A percentile compares a stretch with the other conserved stretches of the same genome.
Evolutionary conservation across 2,113 vertebrate species (phyloP).

Genomic region (Planiliza haematocheilus): DNA sequence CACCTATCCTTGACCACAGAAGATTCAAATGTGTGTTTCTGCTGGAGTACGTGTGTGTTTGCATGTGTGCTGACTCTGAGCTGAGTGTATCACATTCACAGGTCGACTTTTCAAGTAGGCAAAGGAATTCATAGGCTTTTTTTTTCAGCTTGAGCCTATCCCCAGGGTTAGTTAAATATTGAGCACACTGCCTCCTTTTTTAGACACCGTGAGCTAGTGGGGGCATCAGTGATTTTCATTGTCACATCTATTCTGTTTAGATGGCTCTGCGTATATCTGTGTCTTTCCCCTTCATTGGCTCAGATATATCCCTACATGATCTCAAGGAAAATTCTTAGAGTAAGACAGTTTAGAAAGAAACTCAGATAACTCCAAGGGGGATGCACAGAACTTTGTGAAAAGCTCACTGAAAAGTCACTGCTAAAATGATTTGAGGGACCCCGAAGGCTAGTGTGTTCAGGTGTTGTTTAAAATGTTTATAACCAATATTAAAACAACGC

Average conservation of each 20-base stretch:
- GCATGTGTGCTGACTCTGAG: conserved; percentile 19
- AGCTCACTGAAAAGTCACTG: neutral
- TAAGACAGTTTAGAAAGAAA: conserved; percentile 44
- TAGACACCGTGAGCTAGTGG: conserved; percentile 40
- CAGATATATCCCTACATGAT: conserved; percentile 18
- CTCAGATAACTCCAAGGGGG: conserved; percentile 4
- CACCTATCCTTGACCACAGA: conserved; percentile 38
- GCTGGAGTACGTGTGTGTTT: neutral
- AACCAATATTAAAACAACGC: neutral
- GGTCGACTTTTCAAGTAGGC: conserved; percentile 58
- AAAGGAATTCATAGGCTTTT: conserved; percentile 31
- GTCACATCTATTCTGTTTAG: conserved; percentile 55
- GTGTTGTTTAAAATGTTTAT: neutral
- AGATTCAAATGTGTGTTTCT: conserved; percentile 29
- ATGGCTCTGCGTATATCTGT: conserved; percentile 47
- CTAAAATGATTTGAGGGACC: neutral
- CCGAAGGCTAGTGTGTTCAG: neutral
- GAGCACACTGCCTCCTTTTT: conserved; percentile 42
- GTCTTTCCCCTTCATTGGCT: conserved; percentile 55
- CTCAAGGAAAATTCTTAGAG: conserved; percentile 38
- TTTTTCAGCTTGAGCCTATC: conserved; percentile 15
- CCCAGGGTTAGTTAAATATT: conserved; percentile 51
- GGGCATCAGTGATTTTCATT: conserved; percentile 59
- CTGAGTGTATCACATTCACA: conserved; percentile 36
- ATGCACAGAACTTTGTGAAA: neutral